Conservation (phyloP, 2,113 vertebrate genomes). For the Pogona vitticeps region DNA sequence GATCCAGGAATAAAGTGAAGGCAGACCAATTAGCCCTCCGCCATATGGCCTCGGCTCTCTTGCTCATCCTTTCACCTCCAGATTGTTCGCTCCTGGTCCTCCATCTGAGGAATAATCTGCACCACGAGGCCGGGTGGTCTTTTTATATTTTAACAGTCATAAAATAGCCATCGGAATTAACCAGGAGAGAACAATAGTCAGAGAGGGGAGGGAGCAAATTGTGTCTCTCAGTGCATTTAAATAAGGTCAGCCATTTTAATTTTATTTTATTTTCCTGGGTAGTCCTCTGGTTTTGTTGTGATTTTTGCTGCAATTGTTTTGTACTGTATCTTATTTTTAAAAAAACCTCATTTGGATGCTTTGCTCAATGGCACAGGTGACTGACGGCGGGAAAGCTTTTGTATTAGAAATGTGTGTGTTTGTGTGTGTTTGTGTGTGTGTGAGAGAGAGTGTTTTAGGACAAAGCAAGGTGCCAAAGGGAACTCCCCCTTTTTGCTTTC, state of each 20-base stretch:
- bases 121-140: no score
- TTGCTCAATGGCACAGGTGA: background rate
- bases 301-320: background rate
- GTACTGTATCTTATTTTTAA: no score
- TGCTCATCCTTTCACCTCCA: background rate
- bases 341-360: background rate
- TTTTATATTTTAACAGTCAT: background rate
- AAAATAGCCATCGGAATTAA: background rate
- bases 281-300: no score
- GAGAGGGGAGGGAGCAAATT: background rate
- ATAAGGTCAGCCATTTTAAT: conserved; percentile 21
- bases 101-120: background rate
- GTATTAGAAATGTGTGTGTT: background rate
- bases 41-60: background rate
- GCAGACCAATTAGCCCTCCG: background rate
- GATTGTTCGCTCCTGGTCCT: background rate
- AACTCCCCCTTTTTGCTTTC: background rate
- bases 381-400: background rate
- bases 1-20: conserved; percentile 10
- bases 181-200: background rate
- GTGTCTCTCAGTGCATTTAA: background rate
- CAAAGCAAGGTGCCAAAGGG: background rate
- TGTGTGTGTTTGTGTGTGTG: no score
- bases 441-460: background rate
- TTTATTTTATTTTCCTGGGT: background rate